These are phyloP conservation scores for Quadroppia sp. DNA, from an alignment of 2,888 invertebrate species.

Conservation along the genomic window DNA sequence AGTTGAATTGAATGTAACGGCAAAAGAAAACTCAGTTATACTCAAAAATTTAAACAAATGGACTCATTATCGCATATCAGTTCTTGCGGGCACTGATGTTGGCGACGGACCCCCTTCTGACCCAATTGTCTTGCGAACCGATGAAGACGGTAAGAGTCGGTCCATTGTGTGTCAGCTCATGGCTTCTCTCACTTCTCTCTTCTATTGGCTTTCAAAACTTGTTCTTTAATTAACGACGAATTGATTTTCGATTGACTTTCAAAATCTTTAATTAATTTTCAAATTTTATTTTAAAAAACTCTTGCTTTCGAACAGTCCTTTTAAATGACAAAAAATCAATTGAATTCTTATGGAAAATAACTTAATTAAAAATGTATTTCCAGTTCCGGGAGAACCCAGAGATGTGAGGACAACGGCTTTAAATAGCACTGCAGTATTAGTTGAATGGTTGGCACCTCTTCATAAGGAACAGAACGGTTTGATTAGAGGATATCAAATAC, in stretches of 20 bases:
- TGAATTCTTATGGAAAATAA: too few relatives aligned
- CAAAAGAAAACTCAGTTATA: slow-evolving; percentile 58
- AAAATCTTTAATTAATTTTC: not conserved
- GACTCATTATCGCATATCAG: slow-evolving; percentile 96
- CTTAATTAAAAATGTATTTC: not conserved
- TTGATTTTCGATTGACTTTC: not conserved
- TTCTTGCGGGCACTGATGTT: slow-evolving; percentile 89
- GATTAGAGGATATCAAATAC: slow-evolving; percentile 93
- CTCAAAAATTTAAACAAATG: slow-evolving; percentile 87
- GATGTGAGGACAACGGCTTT: slow-evolving; percentile 80
- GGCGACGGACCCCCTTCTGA: slow-evolving; percentile 92
- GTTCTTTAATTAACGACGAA: not conserved
- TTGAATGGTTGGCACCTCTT: slow-evolving; percentile 88
- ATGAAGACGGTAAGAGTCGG: slow-evolving; percentile 89
- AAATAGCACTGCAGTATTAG: slow-evolving; percentile 93
- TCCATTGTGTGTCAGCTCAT: not conserved
- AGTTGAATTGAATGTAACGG: slow-evolving; percentile 55
- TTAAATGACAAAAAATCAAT: not conserved
- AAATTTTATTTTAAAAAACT: not conserved
- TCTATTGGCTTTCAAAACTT: not conserved
- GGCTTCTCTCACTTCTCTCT: slow-evolving; percentile 19
- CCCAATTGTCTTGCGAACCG: slow-evolving; percentile 86
- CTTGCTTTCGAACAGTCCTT: not conserved
- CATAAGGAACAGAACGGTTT: slow-evolving; percentile 90
- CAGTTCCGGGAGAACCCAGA: slow-evolving; percentile 97